Percentiles rank a stretch among this genome's conserved stretches.
Conservation (phyloP, 2,113 vertebrate genomes). For the Entosphenus tridentatus region DNA sequence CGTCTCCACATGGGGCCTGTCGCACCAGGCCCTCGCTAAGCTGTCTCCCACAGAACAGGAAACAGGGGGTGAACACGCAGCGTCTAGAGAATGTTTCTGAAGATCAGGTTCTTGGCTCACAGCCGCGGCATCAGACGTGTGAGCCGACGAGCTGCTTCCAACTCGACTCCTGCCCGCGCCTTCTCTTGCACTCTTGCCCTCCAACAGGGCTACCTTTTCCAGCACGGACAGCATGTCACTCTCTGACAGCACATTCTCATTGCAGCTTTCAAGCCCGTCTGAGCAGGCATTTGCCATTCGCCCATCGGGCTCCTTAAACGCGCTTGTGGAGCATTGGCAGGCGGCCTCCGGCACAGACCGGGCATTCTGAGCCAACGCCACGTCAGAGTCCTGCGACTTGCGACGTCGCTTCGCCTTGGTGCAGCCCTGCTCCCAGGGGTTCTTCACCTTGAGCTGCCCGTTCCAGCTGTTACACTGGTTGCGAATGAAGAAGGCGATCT, state of each 20-base stretch:
- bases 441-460: conserved; percentile 52
- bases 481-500: conserved; percentile 82
- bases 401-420: conserved; percentile 63
- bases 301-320: background rate
- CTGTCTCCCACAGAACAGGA: no score
- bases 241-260: conserved; percentile 1
- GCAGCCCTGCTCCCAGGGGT: conserved; percentile 60
- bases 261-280: background rate
- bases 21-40: no score
- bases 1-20: no score
- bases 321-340: background rate
- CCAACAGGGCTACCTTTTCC: conserved; percentile 1
- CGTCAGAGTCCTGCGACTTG: conserved; percentile 40
- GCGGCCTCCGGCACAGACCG: background rate
- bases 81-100: no score
- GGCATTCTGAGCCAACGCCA: background rate
- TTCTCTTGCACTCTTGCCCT: background rate
- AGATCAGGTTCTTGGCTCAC: background rate
- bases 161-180: background rate
- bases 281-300: no score
- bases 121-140: background rate
- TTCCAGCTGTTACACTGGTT: conserved; percentile 38
- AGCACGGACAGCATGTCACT: conserved; percentile 1
- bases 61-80: no score
- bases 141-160: no score